Evolutionary conservation across 2,888 invertebrate genomes (phyloP), one percentile per base, ranked within the genome.

Genomic region (Ypsolopha scabrella): DNA sequence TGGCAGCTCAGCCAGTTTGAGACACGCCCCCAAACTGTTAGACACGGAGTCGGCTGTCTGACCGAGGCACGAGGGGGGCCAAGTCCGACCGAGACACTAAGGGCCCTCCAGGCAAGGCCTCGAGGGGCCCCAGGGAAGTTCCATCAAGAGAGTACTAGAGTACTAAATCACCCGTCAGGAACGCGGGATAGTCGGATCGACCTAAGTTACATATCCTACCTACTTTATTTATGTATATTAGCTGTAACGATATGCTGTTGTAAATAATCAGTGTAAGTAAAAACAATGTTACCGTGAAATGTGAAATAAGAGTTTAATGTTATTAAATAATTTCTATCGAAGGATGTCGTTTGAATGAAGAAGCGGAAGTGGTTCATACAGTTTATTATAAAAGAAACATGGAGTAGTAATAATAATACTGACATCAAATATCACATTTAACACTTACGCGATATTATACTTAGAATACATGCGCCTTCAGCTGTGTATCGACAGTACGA

Each of bases 281-380:
- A 24, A 86, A 86, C 85, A 75, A 86, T 85, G 85, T 86, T 86
- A 86, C 85, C 85, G 85, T 85, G 73, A 83, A 83, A 82, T 85
- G 83, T 86, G 83, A 85, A 85, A 82, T 83, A 82, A 85, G 78
- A 81, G 81, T 86, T 85, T 86, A 86, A 86, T 86, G 85, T 85
- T 86, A 86, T 85, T 85, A 85, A 82, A 85, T 83, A 82, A 82
- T 83, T 83, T 83, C 80, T 83, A 86, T 83, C 75, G 78, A 83
- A 80, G 70, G 61, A 64, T 81, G 76, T 83, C 7, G 47, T 77
- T 10, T 50, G 8, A 48, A 14, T 38, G 34, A 39, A 48, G 24
- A 48, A 24, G 38, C 6, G 39, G 39, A 10, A 48, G 13, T 46
- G 14, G n/a, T 24, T 13, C 39, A 37, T 36, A 7, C n/a, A 34